These are phyloP conservation scores for Lithobius niger DNA, from an alignment of 1,140 invertebrate species.

Conservation along the genomic window DNA sequence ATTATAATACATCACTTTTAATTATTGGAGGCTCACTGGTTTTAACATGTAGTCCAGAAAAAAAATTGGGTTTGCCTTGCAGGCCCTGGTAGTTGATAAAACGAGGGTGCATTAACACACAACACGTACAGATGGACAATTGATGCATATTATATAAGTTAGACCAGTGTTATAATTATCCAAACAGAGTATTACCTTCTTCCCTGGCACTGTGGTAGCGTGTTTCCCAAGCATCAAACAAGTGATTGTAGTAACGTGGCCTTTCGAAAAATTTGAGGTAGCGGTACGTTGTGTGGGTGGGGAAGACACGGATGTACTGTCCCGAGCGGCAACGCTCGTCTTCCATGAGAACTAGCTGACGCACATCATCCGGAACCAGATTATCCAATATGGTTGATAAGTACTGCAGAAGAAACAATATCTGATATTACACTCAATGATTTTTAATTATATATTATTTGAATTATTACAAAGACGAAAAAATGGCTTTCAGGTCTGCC, in stretches of 20 bases:
- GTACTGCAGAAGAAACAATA: conserved; percentile 37
- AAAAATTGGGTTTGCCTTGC: too few relatives aligned
- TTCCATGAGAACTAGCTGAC: conserved; percentile 70
- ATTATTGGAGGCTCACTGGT: too few relatives aligned
- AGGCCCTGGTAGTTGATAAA: too few relatives aligned
- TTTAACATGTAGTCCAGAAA: too few relatives aligned
- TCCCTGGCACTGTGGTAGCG: conserved; percentile 50
- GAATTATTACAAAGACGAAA: neutral
- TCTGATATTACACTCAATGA: neutral
- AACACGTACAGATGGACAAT: too few relatives aligned
- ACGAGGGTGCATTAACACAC: too few relatives aligned
- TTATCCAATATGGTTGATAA: conserved; percentile 54
- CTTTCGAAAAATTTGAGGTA: conserved; percentile 75
- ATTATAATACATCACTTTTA: too few relatives aligned
- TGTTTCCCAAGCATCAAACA: conserved; percentile 84
- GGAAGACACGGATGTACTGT: conserved; percentile 69
- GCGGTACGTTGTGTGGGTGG: conserved; percentile 53
- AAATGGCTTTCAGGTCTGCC: neutral
- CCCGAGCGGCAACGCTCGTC: conserved; percentile 71
- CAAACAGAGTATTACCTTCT: conserved; percentile 43
- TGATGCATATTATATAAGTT: too few relatives aligned
- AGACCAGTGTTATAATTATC: too few relatives aligned
- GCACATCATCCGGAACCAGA: conserved; percentile 76
- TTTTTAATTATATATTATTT: too few relatives aligned
- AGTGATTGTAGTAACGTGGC: conserved; percentile 79